phyloP scores from a whole-genome alignment of 1,140 invertebrate genomes.

The Ceratitis capitata region DNA sequence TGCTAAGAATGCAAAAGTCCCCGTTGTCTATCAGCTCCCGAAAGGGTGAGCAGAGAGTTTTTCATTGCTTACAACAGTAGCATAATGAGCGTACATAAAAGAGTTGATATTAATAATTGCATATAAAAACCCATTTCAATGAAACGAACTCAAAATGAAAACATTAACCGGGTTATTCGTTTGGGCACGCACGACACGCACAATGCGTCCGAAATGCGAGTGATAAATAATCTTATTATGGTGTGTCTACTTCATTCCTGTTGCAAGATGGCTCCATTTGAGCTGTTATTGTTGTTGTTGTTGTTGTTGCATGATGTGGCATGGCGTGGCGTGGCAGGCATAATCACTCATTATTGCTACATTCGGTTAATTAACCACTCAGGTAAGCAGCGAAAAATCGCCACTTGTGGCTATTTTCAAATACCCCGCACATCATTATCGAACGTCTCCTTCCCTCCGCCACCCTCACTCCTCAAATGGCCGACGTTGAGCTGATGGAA shows the following conservation, averaged over 20 bases:
- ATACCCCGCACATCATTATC: not conserved
- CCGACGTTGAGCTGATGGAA: not conserved
- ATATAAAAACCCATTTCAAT: not conserved
- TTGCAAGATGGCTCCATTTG: not conserved
- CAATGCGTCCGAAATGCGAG: not conserved
- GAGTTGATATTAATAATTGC: not conserved
- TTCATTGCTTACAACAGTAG: too few species aligned
- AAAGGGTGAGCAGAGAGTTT: too few species aligned
- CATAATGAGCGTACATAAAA: too few species aligned
- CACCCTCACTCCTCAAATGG: not conserved
- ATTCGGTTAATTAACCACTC: constrained; percentile 12
- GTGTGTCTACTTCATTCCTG: not conserved
- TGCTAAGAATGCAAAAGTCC: too few species aligned
- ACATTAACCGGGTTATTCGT: not conserved
- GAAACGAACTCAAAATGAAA: not conserved
- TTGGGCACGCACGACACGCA: not conserved
- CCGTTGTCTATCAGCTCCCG: too few species aligned
- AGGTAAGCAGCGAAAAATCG: not conserved
- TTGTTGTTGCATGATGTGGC: too few species aligned
- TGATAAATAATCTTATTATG: not conserved
- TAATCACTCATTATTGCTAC: constrained; percentile 16
- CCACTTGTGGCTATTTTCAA: constrained; percentile 3
- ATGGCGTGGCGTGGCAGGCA: not conserved
- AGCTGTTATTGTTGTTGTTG: too few species aligned
- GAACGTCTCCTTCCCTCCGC: not conserved